Evolutionary conservation across 2,888 invertebrate species (phyloP), one percentile per base, ranked within the genome.

Genomic region (Pyrocoelia pectoralis): DNA sequence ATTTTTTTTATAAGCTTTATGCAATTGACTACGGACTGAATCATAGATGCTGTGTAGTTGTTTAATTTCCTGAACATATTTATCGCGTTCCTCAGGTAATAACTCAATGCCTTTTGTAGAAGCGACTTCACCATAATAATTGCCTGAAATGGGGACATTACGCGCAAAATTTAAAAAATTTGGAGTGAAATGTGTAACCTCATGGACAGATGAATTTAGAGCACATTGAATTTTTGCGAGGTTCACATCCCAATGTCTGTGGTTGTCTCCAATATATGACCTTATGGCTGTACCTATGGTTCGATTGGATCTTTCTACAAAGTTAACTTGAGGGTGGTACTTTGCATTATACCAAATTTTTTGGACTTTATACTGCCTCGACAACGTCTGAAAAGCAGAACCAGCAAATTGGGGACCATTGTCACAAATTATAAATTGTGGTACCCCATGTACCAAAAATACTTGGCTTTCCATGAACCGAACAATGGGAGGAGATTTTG

Each of bases 241-340:
- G n/a, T 46, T 14, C 10, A 6, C 9, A 4, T 18, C 50, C 50
- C 50, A 50, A 5, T 2, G 5, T 12, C 9, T 38, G 51, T 73
- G 72, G 19, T 70, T 62, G 10, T 61, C 60, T 1, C 18, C 41
- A n/a, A 74, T 58, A 53, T 70, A 77, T 0, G 72, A 64, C 6
- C 59, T 8, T 14, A 72, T 46, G 41, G 68, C 67, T 15, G 70
- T 72, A 50, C 66, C 66, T 4, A 72, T 40, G 3, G 66, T 61
- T 2, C 50, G 19, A 13, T 51, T 51, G 13, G 12, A 29, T 5
- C 62, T 18, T 41, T 62, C 62, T n/a, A 50, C 50, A 13, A 51
- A 51, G 12, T 61, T 62, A 1, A 24, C 59, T 29, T 62, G 62
- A 14, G 60, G 51, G 13, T 61, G 62, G 15, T 64, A 61, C n/a